Evolutionary conservation across 2,797 vertebrate genomes (phyloP), one percentile per base, ranked within the genome.

Genomic region (Falco berigora): DNA sequence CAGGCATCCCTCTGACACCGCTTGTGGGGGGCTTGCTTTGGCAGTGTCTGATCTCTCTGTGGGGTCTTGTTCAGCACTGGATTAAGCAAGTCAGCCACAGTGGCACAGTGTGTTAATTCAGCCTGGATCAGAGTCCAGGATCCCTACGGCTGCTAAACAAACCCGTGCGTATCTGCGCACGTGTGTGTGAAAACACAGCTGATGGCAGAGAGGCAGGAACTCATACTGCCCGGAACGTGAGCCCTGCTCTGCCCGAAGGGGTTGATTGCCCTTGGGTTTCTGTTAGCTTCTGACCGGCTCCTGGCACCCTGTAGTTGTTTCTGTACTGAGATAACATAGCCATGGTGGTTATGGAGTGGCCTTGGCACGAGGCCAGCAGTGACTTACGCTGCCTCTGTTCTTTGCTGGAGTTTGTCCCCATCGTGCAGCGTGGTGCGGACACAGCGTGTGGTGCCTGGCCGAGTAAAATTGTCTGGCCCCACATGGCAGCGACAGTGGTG

Each of bases 61-160:
- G 56, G 52, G 59, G 20, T 46, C 67, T 68, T 27, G 53, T 47
- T 86, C 50, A n/a, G 34, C 5, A 0, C 5, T 49, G 38, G 56
- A 7, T 52, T 38, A 63, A 34, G 34, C 30, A 30, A 21, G 40
- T 14, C 55, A 50, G 66, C 42, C 5, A 0, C 20, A 30, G 42
- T 12, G 22, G 5, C 58, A 52, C 2, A 1, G 52, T 2, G 5
- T 64, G 38, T 53, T 80, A 21, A 15, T 66, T 68, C 82, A 76
- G 50, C 71, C 42, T 72, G 62, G 90, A 66, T 93, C 90, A 85
- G 92, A 94, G 77, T 90, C 90, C 88, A 50, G 74, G 25, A 95
- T 81, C 63, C 38, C 44, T 24, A 0, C 38, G 79, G 73, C 82
- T 69, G 50, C 58, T 90, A 19, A 87, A 38, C 0, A 6, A 32